These are phyloP conservation scores for Nautilus pompilius DNA, from an alignment of 1,140 invertebrate species.

Conservation along the genomic window DNA sequence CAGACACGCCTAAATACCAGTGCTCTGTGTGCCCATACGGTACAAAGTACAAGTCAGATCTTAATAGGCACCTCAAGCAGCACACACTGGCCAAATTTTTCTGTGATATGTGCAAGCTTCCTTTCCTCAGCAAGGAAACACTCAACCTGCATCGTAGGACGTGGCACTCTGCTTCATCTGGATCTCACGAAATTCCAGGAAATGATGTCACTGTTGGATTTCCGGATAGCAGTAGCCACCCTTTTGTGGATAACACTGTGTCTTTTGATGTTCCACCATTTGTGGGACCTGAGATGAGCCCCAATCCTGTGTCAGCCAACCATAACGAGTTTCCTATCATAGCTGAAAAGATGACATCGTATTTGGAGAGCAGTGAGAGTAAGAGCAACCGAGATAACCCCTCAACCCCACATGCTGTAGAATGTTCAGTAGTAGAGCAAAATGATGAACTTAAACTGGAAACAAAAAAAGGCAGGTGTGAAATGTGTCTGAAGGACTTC, in stretches of 20 bases:
- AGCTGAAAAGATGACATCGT: not conserved
- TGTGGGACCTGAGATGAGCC: not conserved
- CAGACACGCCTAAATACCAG: not conserved
- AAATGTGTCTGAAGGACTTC: not conserved
- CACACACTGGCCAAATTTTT: not conserved
- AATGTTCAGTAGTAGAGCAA: not conserved
- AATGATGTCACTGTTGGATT: too few species aligned
- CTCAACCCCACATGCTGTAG: not conserved
- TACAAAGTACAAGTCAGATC: constrained; percentile 20
- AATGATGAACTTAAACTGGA: not conserved
- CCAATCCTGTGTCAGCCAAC: not conserved
- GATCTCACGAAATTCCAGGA: too few species aligned
- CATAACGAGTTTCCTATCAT: not conserved
- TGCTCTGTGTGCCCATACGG: constrained; percentile 15
- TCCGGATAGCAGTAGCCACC: not conserved
- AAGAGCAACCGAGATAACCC: not conserved
- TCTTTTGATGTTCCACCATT: not conserved
- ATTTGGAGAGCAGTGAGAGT: not conserved
- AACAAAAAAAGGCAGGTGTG: not conserved
- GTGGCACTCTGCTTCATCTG: too few species aligned
- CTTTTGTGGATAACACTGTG: not conserved
- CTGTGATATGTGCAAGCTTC: not conserved
- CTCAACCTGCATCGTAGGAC: not conserved
- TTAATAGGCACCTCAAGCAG: constrained; percentile 11
- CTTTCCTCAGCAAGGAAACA: not conserved